Evolutionary conservation across 2,888 invertebrate genomes (phyloP), one percentile per base, ranked within the genome.

Genomic region (Nyleta sp.): DNA sequence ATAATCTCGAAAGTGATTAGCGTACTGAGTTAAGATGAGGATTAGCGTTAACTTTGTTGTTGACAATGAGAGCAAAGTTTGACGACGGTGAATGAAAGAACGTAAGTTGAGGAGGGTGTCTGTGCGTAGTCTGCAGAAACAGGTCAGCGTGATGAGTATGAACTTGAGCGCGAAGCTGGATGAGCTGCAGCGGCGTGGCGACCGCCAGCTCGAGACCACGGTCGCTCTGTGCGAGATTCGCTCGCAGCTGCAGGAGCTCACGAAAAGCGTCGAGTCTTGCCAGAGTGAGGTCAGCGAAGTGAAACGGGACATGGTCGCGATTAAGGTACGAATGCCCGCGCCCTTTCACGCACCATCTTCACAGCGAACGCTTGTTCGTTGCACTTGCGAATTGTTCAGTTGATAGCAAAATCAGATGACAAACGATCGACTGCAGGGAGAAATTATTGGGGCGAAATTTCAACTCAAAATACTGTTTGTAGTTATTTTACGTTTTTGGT

Each of bases 131-230:
- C 96, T 97, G 94, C 97, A 97, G 95, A 96, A 96, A 94, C 97
- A 97, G 95, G 96, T 97, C 94, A 95, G 96, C 95, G 96, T 97
- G 93, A 97, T 97, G 97, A 97, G 97, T 93, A 96, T 96, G 96
- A 97, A 97, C 94, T 94, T 97, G 93, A 95, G 95, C 92, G 95
- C 96, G 90, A 97, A 97, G 93, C 94, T 97, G 94, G 97, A 97
- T 93, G 96, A 97, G 93, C 94, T 97, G 92, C 97, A 97, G 93
- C 94, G 95, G 90, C 93, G 95, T 86, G 92, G 92, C 86, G 97
- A 97, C 93, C 95, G 96, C 88, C 96, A 97, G 93, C 93, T 96
- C 91, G 97, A 97, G 93, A 97, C 97, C 87, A 96, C 96, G 91
- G 96, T 97, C 91, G 97, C 97, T 87, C 95, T 97, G 91, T 96